These are phyloP conservation scores for Sebastes iracundus DNA, from an alignment of 2,797 vertebrate genomes.

Conservation along the genomic window DNA sequence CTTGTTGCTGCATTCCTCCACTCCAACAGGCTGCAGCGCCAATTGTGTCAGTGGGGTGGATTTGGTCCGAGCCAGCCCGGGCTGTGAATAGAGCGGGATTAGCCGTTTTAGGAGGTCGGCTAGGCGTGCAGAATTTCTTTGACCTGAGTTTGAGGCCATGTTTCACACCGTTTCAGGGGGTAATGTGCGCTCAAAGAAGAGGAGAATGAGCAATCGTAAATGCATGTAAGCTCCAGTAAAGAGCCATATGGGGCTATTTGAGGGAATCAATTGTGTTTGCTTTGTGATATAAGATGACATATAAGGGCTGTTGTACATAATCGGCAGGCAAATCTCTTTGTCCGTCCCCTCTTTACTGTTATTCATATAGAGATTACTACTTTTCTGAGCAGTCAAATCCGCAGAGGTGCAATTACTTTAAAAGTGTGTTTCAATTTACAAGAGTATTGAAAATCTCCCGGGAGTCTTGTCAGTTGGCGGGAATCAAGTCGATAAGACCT, in stretches of 20 bases:
- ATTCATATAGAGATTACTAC: slow-evolving; percentile 14
- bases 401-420: slow-evolving; percentile 45
- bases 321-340: background rate
- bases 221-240: background rate
- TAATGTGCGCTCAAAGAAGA: background rate
- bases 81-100: slow-evolving; percentile 71
- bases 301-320: slow-evolving; percentile 19
- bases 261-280: background rate
- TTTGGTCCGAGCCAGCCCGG: slow-evolving; percentile 55
- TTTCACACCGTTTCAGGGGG: slow-evolving; percentile 24
- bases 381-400: slow-evolving; percentile 13
- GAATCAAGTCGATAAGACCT: slow-evolving; percentile 31
- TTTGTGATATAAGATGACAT: slow-evolving; percentile 29
- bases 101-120: slow-evolving; percentile 55
- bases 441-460: slow-evolving; percentile 12
- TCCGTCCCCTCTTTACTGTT: background rate
- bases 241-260: background rate
- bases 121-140: slow-evolving; percentile 45
- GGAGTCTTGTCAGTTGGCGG: slow-evolving; percentile 15
- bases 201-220: slow-evolving; percentile 14
- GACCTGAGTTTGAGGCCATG: background rate
- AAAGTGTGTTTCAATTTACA: slow-evolving; percentile 50
- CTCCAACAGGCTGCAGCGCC: slow-evolving; percentile 73
- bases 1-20: slow-evolving; percentile 80
- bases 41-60: slow-evolving; percentile 80